Conservation (phyloP, 2,888 invertebrate species). For the Linnaemya vulpina region DNA sequence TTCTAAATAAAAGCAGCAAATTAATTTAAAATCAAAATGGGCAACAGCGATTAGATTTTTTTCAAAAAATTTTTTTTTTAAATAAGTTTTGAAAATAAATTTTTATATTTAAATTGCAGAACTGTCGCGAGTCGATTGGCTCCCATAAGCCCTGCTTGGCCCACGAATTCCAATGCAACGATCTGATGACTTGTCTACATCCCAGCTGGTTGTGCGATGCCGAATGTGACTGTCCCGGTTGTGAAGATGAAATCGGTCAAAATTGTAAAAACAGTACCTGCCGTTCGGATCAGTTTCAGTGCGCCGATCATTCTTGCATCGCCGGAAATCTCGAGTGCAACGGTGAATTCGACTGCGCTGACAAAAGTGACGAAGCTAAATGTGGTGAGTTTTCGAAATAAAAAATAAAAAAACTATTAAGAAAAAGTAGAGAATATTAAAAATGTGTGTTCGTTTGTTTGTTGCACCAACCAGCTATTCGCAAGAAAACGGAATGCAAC, state of each 20-base stretch:
- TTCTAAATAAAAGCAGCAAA: too few relatives aligned
- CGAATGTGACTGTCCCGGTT: slow-evolving; percentile 91
- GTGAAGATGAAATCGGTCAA: slow-evolving; percentile 89
- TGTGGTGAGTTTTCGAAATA: slow-evolving; percentile 88
- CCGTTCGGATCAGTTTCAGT: slow-evolving; percentile 93
- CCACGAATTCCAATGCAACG: slow-evolving; percentile 91
- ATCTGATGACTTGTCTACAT: slow-evolving; percentile 91
- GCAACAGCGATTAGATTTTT: too few relatives aligned
- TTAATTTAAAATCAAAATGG: too few relatives aligned
- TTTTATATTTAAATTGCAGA: slow-evolving; percentile 82
- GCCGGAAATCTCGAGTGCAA: slow-evolving; percentile 92
- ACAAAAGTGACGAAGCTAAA: slow-evolving; percentile 93
- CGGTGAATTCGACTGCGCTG: slow-evolving; percentile 90
- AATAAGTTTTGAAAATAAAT: too few relatives aligned
- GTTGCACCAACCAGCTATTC: slow-evolving; percentile 45
- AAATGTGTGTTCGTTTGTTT: neutral
- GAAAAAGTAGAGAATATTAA: neutral
- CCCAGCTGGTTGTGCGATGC: slow-evolving; percentile 93
- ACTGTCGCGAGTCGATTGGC: slow-evolving; percentile 85
- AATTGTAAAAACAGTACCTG: slow-evolving; percentile 90
- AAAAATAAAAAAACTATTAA: too few relatives aligned
- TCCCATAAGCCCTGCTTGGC: slow-evolving; percentile 87
- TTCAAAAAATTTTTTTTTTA: too few relatives aligned
- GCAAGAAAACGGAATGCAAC: slow-evolving; percentile 86
- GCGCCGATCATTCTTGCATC: slow-evolving; percentile 91